Base-by-base conservation (phyloP, 1,140 invertebrate genomes). In the Lepidurus packardi region DNA sequence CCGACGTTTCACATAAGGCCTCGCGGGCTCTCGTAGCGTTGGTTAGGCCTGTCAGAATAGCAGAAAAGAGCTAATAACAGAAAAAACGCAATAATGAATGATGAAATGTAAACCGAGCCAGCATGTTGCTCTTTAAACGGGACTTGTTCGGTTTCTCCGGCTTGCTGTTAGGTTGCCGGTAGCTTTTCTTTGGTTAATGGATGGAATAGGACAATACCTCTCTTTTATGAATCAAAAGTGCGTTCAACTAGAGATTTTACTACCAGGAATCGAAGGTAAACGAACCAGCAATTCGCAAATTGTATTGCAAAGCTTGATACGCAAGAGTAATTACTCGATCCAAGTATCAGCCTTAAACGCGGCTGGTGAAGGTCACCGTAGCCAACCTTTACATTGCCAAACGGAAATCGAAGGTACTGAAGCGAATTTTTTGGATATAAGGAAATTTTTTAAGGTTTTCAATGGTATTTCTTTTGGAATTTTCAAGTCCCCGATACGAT, bases 251-350 rank as follows among this genome's bases (percentile, higher is more conserved):
- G 34, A 4, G 77, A 73, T 65, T 78, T n/a, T 16, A 73, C 41
- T 73, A 41, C 1, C 73, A n/a, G 73, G 78, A 44, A 78, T 78
- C 78, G 73, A 78, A 78, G 13, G 45, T 34, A 42, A 73, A 34
- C 73, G 78, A 74, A n/a, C 75, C 42, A 7, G 75, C 44, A 24
- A 45, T 78, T 44, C 78, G 74, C 24, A 45, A 74, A 47, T 78
- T 73, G 73, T 74, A n/a, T 25, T 78, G 10, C 75, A 78, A 43
- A 89, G 89, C 1, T 83, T 93, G n/a, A 86, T 90, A 80, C 93
- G 94, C 81, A 95, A 91, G 84, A 95, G 94, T n/a, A 98, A 97
- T 86, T 98, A 98, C 85, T 96, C 93, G 73, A 91, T 98, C 65
- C 92, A 94, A 84, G 90, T 96, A 11, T 87, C 94, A 80, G 95